phyloP scores from a whole-genome alignment of 1,140 invertebrate genomes.

The Lepidotrigona ventralis region DNA sequence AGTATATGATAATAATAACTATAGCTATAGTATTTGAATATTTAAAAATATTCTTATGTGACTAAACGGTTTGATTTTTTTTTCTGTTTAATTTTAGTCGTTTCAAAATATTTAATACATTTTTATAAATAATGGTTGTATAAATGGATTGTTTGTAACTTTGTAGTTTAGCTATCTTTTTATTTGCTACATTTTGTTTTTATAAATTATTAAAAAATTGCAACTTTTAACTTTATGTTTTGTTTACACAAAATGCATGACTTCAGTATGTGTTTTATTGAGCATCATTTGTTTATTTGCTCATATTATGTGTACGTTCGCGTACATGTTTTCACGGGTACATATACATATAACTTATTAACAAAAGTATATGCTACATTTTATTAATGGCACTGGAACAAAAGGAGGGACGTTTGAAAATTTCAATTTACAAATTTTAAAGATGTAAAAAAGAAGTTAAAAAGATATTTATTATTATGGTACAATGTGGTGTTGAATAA shows the following conservation, averaged over 20 bases:
- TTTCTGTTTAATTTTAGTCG: background rate
- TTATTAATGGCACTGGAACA: constrained; percentile 46
- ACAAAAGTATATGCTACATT: constrained; percentile 32
- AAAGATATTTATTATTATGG: constrained; percentile 24
- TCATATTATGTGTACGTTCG: background rate
- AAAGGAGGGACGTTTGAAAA: constrained; percentile 31
- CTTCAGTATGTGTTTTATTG: background rate
- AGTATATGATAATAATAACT: background rate
- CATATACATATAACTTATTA: constrained; percentile 31
- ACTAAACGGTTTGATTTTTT: background rate
- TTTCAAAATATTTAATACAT: background rate
- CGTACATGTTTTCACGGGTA: background rate
- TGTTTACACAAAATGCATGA: constrained; percentile 17
- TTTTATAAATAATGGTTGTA: background rate
- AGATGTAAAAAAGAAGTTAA: background rate
- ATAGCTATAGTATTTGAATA: background rate
- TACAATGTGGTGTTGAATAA: constrained; percentile 22
- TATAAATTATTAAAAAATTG: background rate
- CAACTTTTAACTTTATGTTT: constrained; percentile 8
- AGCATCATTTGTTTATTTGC: constrained; percentile 2
- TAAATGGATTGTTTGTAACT: constrained; percentile 4
- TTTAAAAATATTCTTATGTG: background rate
- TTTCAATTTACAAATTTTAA: background rate
- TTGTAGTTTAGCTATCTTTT: background rate
- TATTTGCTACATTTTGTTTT: background rate